A percentile compares a stretch with the other conserved stretches of the same genome.
Conservation (phyloP, 2,797 vertebrate genomes). For the Bovichtus diacanthus region DNA sequence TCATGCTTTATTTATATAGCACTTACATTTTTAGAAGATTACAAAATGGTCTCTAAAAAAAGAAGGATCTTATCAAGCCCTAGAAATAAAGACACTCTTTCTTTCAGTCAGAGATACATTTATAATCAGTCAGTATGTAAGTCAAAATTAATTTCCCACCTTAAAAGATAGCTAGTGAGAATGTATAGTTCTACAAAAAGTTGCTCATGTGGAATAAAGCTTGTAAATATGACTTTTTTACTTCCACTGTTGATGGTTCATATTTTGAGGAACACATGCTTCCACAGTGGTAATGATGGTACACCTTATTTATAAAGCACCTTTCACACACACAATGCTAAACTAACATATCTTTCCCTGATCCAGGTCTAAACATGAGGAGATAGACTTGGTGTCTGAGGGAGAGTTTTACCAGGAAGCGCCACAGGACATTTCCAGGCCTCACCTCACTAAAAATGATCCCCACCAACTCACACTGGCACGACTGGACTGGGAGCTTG, state of each 20-base stretch:
- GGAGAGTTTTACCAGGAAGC: slow-evolving; percentile 95
- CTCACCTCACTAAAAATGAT: slow-evolving; percentile 89
- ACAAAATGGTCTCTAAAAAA: background rate
- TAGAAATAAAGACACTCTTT: background rate
- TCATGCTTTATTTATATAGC: background rate
- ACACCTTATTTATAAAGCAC: no score
- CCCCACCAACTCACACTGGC: slow-evolving; percentile 96
- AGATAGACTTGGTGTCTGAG: slow-evolving; percentile 94
- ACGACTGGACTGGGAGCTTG: slow-evolving; percentile 97
- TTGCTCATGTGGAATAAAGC: background rate
- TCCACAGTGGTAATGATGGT: background rate
- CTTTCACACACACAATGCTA: background rate
- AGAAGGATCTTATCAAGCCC: background rate
- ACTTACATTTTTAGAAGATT: background rate
- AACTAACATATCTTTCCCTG: slow-evolving; percentile 1
- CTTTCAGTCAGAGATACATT: background rate
- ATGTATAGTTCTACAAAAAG: background rate
- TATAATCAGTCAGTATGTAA: background rate
- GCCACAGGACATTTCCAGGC: slow-evolving; percentile 91
- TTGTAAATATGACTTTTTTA: background rate
- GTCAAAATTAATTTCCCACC: background rate
- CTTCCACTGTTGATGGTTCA: background rate
- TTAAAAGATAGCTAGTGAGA: background rate
- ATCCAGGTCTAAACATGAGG: slow-evolving; percentile 96
- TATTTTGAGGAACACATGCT: slow-evolving; percentile 2